A percentile compares a stretch with the other conserved stretches of the same genome.
Conservation (phyloP, 1,140 invertebrate genomes). For the Drosophila quadrilineata region DNA sequence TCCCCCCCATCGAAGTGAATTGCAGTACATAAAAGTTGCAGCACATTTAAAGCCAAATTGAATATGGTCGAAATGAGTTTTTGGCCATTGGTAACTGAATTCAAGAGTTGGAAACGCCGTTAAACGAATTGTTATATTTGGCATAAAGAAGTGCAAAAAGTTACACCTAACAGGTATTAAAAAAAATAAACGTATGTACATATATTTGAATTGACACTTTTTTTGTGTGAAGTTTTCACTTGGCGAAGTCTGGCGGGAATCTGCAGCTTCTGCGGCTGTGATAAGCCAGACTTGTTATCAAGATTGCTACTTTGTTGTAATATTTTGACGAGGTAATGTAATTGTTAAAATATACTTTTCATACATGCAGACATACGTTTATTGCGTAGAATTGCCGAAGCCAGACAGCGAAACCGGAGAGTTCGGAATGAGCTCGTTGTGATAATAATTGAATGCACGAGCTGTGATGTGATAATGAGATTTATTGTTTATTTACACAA, state of each 20-base stretch:
- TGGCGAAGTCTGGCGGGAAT: no score
- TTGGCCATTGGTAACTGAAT: slow-evolving; percentile 2
- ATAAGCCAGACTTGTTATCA: no score
- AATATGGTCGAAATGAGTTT: slow-evolving; percentile 17
- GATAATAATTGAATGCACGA: slow-evolving; percentile 73
- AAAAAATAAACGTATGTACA: no score
- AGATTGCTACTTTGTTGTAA: no score
- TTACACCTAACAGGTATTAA: neutral
- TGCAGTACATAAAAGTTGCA: slow-evolving; percentile 29
- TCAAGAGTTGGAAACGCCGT: neutral
- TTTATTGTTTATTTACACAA: slow-evolving; percentile 75
- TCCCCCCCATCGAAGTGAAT: neutral
- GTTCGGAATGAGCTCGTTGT: slow-evolving; percentile 20
- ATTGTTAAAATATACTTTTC: no score
- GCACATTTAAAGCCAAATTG: slow-evolving; percentile 30
- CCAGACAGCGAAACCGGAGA: slow-evolving; percentile 14
- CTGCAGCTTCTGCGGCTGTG: no score
- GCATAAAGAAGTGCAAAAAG: slow-evolving; percentile 9
- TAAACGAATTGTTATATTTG: neutral
- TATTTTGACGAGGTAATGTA: no score
- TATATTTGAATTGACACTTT: no score
- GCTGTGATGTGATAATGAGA: slow-evolving; percentile 69
- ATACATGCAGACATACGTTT: no score
- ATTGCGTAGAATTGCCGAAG: slow-evolving; percentile 1
- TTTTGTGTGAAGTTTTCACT: no score